Conservation (phyloP, 1,140 invertebrate genomes). For the Temnothorax nylanderi region DNA sequence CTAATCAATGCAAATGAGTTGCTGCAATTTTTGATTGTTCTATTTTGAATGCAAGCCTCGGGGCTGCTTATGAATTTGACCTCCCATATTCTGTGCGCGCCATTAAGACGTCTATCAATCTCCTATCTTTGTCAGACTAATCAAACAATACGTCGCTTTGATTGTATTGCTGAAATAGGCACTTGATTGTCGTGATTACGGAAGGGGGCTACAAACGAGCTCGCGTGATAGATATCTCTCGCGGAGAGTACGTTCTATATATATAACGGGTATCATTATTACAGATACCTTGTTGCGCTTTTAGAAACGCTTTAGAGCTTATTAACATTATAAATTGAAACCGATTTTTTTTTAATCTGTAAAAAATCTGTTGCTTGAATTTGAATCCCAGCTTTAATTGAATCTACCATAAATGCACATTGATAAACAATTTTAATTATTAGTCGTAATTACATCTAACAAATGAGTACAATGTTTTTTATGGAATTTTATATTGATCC, state of each 20-base stretch:
- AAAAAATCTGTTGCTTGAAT: neutral
- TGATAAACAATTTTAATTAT: neutral
- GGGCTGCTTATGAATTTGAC: slow-evolving; percentile 30
- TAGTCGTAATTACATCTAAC: neutral
- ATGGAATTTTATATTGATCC: neutral
- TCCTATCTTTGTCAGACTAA: slow-evolving; percentile 52
- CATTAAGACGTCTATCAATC: slow-evolving; percentile 50
- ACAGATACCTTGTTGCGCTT: neutral
- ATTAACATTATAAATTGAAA: neutral
- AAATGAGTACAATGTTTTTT: neutral
- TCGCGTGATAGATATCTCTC: slow-evolving; percentile 24
- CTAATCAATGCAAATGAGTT: neutral
- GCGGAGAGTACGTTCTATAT: slow-evolving; percentile 11
- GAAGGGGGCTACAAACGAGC: slow-evolving; percentile 19
- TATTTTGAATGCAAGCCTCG: neutral
- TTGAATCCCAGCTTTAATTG: neutral
- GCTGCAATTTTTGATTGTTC: slow-evolving; percentile 18
- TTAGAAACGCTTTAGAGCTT: neutral
- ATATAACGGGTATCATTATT: slow-evolving; percentile 16
- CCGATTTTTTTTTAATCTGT: neutral
- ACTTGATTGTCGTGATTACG: slow-evolving; percentile 64
- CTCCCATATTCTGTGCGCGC: neutral
- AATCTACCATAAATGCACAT: neutral
- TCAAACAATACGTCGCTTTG: slow-evolving; percentile 58
- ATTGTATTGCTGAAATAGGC: slow-evolving; percentile 58